These are phyloP conservation scores for Belgica antarctica DNA, from an alignment of 2,888 invertebrate genomes.

Conservation along the genomic window DNA sequence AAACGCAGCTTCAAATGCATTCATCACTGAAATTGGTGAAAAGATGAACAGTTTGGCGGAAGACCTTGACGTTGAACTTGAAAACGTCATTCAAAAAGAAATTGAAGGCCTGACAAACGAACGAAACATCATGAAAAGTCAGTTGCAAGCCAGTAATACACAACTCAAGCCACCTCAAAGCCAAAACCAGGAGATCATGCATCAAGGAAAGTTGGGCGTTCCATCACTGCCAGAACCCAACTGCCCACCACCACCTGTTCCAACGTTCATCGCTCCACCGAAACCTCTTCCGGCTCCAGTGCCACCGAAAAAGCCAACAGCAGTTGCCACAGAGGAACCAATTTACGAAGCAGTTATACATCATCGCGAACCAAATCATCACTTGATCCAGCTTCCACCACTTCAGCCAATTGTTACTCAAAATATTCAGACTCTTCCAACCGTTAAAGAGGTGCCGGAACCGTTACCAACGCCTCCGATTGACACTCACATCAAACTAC, in stretches of 20 bases:
- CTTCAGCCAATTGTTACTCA: conserved; percentile 52
- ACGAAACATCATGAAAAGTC: conserved; percentile 46
- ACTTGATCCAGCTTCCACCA: conserved; percentile 46
- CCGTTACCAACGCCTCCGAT: conserved; percentile 48
- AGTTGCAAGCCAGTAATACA: conserved; percentile 45
- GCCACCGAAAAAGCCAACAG: conserved; percentile 46
- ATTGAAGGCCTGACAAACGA: conserved; percentile 58
- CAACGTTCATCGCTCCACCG: conserved; percentile 47
- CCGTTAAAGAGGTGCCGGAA: conserved; percentile 52
- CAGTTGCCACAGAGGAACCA: conserved; percentile 62
- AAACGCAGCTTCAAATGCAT: conserved; percentile 64
- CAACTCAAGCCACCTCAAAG: conserved; percentile 47
- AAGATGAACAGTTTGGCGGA: conserved; percentile 80
- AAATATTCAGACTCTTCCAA: conserved; percentile 48
- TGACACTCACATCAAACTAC: conserved; percentile 48
- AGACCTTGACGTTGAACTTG: conserved; percentile 75
- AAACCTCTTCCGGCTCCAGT: conserved; percentile 47
- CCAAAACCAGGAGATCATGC: conserved; percentile 24
- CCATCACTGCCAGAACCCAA: conserved; percentile 74
- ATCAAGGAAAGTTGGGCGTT: conserved; percentile 53
- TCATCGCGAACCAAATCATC: conserved; percentile 57
- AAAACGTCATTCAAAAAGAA: conserved; percentile 65
- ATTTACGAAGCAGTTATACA: conserved; percentile 82
- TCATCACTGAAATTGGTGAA: conserved; percentile 79
- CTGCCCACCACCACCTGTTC: conserved; percentile 68